These are phyloP conservation scores for Micromesistius poutassou DNA, from an alignment of 2,797 vertebrate genomes.

Conservation along the genomic window DNA sequence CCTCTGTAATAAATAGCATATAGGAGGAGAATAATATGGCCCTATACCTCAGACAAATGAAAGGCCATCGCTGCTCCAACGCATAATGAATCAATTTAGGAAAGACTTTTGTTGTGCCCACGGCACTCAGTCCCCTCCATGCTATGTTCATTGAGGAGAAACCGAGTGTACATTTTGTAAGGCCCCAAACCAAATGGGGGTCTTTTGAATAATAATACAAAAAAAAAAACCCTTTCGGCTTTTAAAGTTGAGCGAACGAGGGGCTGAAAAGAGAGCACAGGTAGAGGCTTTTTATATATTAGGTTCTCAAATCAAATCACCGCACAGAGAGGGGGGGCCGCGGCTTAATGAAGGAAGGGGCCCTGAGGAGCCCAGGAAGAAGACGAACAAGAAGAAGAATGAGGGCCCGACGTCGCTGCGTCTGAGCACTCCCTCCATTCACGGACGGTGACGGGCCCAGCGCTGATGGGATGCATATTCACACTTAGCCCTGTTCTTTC, in stretches of 20 bases:
- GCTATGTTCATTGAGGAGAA: conserved; percentile 35
- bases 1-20: neutral
- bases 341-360: conserved; percentile 52
- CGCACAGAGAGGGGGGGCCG: conserved; percentile 10
- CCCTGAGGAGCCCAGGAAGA: conserved; percentile 41
- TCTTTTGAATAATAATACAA: conserved; percentile 48
- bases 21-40: neutral
- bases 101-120: conserved; percentile 13
- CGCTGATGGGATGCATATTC: neutral
- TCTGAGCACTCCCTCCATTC: conserved; percentile 48
- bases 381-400: no score
- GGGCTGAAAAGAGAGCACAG: conserved; percentile 47
- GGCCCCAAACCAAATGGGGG: conserved; percentile 50
- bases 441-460: conserved; percentile 20
- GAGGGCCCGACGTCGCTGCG: neutral
- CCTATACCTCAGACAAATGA: conserved; percentile 27
- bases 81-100: conserved; percentile 48
- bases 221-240: conserved; percentile 52
- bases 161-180: conserved; percentile 42
- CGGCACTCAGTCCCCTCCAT: conserved; percentile 51
- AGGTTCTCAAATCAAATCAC: conserved; percentile 71
- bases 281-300: conserved; percentile 68
- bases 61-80: conserved; percentile 30
- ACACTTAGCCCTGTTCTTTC: neutral
- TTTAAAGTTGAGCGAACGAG: conserved; percentile 60